Conservation (phyloP, 2,888 invertebrate genomes). For the Alloscopus bannaensis region DNA sequence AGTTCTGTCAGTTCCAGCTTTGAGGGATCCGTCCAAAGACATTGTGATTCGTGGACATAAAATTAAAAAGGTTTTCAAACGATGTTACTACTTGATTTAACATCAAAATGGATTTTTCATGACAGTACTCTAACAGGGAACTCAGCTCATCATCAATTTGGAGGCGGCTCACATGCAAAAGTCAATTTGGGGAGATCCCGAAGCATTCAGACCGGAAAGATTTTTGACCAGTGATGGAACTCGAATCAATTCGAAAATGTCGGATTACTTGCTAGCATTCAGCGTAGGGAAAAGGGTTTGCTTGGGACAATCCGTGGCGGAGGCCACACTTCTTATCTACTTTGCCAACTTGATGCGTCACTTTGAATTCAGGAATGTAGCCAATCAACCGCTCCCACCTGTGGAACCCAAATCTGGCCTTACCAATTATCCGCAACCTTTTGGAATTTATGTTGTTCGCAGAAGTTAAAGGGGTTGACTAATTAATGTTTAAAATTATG, state of each 20-base stretch:
- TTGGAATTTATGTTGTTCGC: not conserved
- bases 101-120: too few species aligned
- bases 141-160: not conserved
- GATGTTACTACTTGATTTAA: too few species aligned
- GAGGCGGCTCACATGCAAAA: not conserved
- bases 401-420: not conserved
- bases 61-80: too few species aligned
- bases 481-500: too few species aligned
- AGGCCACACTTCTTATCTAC: not conserved
- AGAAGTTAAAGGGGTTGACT: too few species aligned
- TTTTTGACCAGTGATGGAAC: not conserved
- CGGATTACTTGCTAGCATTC: not conserved
- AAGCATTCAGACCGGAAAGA: not conserved
- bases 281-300: constrained; percentile 1
- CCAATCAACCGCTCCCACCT: not conserved
- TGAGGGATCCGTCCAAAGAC: too few species aligned
- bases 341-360: not conserved
- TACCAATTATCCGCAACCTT: not conserved
- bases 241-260: not conserved
- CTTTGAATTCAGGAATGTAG: not conserved
- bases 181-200: not conserved
- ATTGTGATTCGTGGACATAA: too few species aligned
- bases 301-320: constrained; percentile 2
- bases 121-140: constrained; percentile 17
- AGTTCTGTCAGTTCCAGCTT: too few species aligned